Conservation (phyloP, 35 echinoderm and acorn worm genomes). For the Amphiura filiformis region DNA sequence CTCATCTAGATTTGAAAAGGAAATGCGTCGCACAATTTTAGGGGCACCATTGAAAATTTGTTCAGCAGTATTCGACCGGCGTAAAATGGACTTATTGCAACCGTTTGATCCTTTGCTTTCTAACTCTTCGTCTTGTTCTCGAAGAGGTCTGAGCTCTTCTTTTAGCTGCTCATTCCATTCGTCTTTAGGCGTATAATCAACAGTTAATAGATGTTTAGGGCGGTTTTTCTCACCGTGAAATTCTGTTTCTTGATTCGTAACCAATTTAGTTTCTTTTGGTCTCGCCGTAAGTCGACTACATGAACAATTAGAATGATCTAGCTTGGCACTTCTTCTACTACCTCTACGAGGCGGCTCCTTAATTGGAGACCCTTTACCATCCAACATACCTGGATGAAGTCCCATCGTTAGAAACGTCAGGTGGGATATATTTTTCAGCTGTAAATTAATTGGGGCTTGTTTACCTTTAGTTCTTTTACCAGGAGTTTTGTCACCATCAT, state of each 20-base stretch:
- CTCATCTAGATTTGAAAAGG: slow-evolving; percentile 7
- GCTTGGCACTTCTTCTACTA: background rate
- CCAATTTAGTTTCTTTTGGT: background rate
- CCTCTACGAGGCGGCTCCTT: background rate
- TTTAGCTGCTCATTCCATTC: slow-evolving; percentile 31
- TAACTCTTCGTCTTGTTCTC: background rate
- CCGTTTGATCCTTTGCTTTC: slow-evolving; percentile 5
- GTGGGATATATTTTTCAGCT: slow-evolving; percentile 77
- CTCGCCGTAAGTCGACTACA: background rate
- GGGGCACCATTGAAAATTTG: background rate
- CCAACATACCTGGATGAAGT: slow-evolving; percentile 33
- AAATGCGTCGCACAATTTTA: slow-evolving; percentile 4
- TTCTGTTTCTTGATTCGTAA: background rate
- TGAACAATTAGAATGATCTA: background rate
- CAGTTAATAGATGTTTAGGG: background rate
- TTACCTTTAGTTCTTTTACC: slow-evolving; percentile 36
- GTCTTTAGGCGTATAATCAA: slow-evolving; percentile 50
- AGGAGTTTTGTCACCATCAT: slow-evolving; percentile 46
- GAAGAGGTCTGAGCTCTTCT: slow-evolving; percentile 63
- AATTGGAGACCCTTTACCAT: background rate
- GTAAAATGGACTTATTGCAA: slow-evolving; percentile 7
- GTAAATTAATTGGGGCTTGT: slow-evolving; percentile 57
- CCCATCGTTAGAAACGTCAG: slow-evolving; percentile 79
- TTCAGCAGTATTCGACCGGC: slow-evolving; percentile 20
- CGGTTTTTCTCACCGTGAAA: background rate